Conservation (phyloP, 35 echinoderm and acorn worm genomes). For the Apostichopus californicus region DNA sequence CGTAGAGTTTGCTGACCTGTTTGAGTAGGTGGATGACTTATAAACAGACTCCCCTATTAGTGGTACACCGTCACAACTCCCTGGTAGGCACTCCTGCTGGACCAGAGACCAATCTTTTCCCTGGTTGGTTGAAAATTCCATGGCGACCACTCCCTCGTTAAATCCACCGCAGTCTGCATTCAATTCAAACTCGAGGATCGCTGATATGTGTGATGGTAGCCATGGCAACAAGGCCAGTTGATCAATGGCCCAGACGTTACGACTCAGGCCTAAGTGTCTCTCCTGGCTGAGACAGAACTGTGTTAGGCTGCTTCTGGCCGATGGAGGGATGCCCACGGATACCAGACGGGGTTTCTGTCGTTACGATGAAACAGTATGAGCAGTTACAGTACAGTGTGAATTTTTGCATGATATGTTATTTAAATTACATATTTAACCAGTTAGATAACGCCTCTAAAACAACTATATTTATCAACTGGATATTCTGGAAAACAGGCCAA, state of each 20-base stretch:
- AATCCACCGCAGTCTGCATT: conserved; percentile 42
- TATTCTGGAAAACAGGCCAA: neutral
- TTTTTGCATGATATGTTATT: neutral
- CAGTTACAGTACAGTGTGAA: neutral
- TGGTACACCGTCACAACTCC: conserved; percentile 56
- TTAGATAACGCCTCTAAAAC: no score
- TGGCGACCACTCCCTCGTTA: conserved; percentile 13
- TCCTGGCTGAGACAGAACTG: conserved; percentile 82
- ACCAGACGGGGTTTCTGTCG: conserved; percentile 79
- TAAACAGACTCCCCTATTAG: conserved; percentile 66
- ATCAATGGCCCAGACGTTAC: conserved; percentile 95
- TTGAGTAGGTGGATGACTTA: neutral
- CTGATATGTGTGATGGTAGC: conserved; percentile 54
- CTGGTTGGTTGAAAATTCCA: conserved; percentile 92
- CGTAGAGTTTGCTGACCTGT: neutral
- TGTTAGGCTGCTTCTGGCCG: conserved; percentile 58
- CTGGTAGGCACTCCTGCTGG: conserved; percentile 69
- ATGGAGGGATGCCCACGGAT: conserved; percentile 69
- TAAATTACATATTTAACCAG: neutral
- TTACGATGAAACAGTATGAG: neutral
- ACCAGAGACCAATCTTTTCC: conserved; percentile 82
- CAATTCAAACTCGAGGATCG: neutral
- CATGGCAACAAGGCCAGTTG: conserved; percentile 72
- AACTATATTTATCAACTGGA: no score
- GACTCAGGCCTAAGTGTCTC: conserved; percentile 69